Base-by-base conservation (phyloP, 2,797 vertebrate species). In the Typhlichthys subterraneus region DNA sequence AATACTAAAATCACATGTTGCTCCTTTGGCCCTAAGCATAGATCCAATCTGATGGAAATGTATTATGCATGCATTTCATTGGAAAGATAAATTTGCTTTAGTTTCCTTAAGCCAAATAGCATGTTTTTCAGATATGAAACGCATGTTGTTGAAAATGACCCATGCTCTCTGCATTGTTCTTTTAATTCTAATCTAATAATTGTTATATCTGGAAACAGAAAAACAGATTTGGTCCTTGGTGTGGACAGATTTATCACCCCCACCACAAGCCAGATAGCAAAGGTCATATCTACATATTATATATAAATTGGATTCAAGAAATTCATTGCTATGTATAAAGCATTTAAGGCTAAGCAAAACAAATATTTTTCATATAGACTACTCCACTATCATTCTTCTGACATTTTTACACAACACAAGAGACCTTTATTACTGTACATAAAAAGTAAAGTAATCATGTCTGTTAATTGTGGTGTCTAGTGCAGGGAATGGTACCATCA, bases 301-400 rank as follows among this genome's bases (percentile, higher is more conserved):
- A 12, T 29, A 29, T 12, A 7, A 12, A n/a, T 12, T 11, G 4
- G 29, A 12, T 2, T 12, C 52, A 31, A 31, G 23, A 29, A 29
- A 29, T 4, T 29, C 23, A 29, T 29, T 29, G 23, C 23, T 29
- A 29, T 29, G 23, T 29, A 29, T n/a, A 6, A 5, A 53, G 19
- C 12, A 4, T 46, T 57, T 60, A 75, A 46, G 15, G 14, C 49
- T 11, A 51, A 9, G n/a, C 51, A 57, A 53, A 45, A 51, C 12
- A 51, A 19, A 49, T 45, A 45, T 12, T 42, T 42, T 9, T 42
- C 12, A 23, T 45, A 53, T 8, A 53, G 12, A 53, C 11, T 19
- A 49, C 62, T 47, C 19, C 31, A 65, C 31, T 38, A 42, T 45
- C 17, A 7, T 49, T 17, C 9, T 53, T 61, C 51, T 55, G 33